Conservation (phyloP, 2,888 invertebrate genomes). For the Nemurella pictetii region DNA sequence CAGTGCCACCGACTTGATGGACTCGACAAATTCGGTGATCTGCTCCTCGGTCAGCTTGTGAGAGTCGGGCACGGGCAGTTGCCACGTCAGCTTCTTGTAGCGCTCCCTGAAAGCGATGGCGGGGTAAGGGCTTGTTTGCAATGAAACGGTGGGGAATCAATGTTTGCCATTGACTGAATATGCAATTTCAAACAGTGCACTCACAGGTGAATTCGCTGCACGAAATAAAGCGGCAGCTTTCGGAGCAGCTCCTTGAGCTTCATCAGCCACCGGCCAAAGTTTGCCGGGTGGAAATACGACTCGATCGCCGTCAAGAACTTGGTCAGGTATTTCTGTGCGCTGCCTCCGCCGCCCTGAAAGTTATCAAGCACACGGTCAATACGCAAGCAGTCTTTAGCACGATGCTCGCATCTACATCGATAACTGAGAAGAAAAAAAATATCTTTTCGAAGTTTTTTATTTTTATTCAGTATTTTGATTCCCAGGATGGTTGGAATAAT, state of each 20-base stretch:
- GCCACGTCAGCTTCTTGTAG: conserved; percentile 66
- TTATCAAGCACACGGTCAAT: conserved; percentile 44
- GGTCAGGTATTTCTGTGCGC: conserved; percentile 71
- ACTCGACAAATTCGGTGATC: conserved; percentile 77
- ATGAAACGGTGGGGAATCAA: no score
- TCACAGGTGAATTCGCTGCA: conserved; percentile 59
- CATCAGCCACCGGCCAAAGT: conserved; percentile 77
- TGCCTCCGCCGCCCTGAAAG: conserved; percentile 67
- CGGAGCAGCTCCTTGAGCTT: conserved; percentile 68
- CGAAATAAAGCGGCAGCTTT: conserved; percentile 68
- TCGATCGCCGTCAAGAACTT: conserved; percentile 81
- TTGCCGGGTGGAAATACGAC: conserved; percentile 88
- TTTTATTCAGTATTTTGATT: no score
- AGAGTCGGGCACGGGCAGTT: conserved; percentile 65
- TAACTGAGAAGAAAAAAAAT: no score
- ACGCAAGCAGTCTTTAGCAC: no score
- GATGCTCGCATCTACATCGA: no score
- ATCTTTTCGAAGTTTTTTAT: no score
- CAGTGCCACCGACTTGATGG: conserved; percentile 72
- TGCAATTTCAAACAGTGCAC: no score
- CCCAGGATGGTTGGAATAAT: no score
- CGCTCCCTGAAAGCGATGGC: conserved; percentile 72
- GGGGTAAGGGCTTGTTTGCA: no score
- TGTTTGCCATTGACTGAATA: no score
- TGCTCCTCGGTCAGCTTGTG: conserved; percentile 77